A percentile compares a stretch with the other conserved stretches of the same genome.
These are phyloP conservation scores for Pterocles gutturalis DNA, from an alignment of 2,113 vertebrate species.

Conservation along the genomic window DNA sequence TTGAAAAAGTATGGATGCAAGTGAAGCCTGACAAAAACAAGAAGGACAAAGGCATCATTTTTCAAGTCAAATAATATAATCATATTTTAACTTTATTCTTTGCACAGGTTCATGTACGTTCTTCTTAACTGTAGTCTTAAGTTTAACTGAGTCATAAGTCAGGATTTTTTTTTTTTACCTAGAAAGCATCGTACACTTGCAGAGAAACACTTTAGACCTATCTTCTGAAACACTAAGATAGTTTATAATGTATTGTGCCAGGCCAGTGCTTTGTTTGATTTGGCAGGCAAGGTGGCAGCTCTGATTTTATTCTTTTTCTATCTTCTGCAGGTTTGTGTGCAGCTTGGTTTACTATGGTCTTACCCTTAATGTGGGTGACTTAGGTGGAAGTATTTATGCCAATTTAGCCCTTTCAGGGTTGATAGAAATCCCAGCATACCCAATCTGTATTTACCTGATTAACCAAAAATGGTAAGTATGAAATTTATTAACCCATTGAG, in stretches of 20 bases:
- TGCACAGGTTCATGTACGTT: background rate
- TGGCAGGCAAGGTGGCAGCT: background rate
- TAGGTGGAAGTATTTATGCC: slow-evolving; percentile 81
- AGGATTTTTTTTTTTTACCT: background rate
- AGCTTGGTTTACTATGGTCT: slow-evolving; percentile 87
- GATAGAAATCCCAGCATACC: slow-evolving; percentile 84
- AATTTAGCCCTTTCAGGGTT: slow-evolving; percentile 84
- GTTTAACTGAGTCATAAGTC: background rate
- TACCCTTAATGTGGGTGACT: slow-evolving; percentile 81
- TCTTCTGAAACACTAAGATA: background rate
- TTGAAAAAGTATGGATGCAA: background rate
- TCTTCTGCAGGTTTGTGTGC: slow-evolving; percentile 81
- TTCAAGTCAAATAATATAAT: background rate
- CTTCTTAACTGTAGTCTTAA: background rate
- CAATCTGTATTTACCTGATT: slow-evolving; percentile 84
- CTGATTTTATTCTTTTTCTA: background rate
- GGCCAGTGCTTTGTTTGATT: background rate
- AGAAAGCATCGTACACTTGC: background rate
- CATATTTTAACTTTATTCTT: background rate
- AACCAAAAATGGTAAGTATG: slow-evolving; percentile 80
- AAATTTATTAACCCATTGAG: background rate
- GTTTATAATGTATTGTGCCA: background rate
- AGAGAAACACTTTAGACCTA: background rate
- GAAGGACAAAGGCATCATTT: background rate
- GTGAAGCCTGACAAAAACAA: background rate